These are phyloP conservation scores for Notospermus geniculatus DNA, from an alignment of 1,140 invertebrate species.

Conservation along the genomic window DNA sequence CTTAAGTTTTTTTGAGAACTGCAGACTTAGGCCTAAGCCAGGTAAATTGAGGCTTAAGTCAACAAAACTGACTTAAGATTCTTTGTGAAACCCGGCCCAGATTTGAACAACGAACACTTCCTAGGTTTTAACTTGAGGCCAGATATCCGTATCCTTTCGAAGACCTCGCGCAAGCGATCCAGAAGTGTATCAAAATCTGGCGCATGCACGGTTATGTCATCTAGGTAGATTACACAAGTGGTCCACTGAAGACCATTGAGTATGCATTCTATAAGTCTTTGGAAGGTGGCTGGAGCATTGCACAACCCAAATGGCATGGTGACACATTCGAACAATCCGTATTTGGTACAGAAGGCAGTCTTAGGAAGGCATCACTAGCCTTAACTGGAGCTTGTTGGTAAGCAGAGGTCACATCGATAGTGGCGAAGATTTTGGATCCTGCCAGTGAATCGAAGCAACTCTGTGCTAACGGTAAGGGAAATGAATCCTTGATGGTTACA, in stretches of 20 bases:
- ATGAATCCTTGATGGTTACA: constrained; percentile 52
- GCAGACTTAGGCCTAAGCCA: too few species aligned
- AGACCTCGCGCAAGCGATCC: constrained; percentile 19
- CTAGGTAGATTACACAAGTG: constrained; percentile 18
- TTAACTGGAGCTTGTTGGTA: constrained; percentile 47
- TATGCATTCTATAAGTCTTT: constrained; percentile 17
- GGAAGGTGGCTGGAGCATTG: constrained; percentile 21
- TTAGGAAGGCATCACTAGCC: constrained; percentile 29
- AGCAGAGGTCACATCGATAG: constrained; percentile 46
- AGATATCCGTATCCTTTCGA: constrained; percentile 13
- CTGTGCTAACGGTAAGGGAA: constrained; percentile 58
- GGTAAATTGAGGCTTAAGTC: too few species aligned
- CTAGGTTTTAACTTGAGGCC: constrained; percentile 18
- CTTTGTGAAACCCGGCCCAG: too few species aligned
- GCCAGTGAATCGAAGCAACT: constrained; percentile 46
- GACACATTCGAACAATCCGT: constrained; percentile 20
- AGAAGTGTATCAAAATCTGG: constrained; percentile 23
- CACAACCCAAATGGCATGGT: constrained; percentile 24
- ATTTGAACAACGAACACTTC: constrained; percentile 22
- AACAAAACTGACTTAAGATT: too few species aligned
- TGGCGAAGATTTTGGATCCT: constrained; percentile 48
- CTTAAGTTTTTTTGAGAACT: too few species aligned
- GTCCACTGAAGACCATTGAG: constrained; percentile 14
- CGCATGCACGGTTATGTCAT: constrained; percentile 22
- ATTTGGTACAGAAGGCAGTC: constrained; percentile 22